Conservation (phyloP, 2,888 invertebrate species). For the Phragmatobia fuliginosa region DNA sequence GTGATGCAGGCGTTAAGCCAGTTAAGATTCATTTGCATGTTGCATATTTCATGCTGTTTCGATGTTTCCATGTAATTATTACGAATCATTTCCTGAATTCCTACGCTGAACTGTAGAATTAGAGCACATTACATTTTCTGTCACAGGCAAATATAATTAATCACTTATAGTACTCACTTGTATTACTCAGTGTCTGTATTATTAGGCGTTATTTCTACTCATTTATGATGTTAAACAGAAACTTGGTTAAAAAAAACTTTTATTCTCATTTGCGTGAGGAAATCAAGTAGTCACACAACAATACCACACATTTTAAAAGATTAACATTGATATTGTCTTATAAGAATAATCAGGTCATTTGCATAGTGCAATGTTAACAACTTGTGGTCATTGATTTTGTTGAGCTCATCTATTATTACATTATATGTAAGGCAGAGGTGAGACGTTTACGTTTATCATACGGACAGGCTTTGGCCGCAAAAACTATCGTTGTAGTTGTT, state of each 20-base stretch:
- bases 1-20: constrained; percentile 25
- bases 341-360: background rate
- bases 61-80: constrained; percentile 27
- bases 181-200: background rate
- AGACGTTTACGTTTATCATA: background rate
- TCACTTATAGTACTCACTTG: background rate
- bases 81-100: constrained; percentile 22
- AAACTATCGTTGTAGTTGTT: background rate
- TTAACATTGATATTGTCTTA: too few relatives aligned
- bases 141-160: background rate
- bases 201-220: background rate
- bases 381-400: background rate
- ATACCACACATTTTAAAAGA: too few relatives aligned
- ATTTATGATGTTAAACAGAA: too few relatives aligned
- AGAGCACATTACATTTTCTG: background rate
- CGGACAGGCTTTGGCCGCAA: background rate
- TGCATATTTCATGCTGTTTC: constrained; percentile 25
- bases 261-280: background rate
- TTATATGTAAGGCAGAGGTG: background rate
- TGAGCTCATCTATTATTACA: background rate
- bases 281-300: background rate
- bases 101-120: background rate
- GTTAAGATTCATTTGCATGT: constrained; percentile 41
- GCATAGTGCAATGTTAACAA: background rate
- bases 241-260: too few relatives aligned